phyloP scores from a whole-genome alignment of 2,113 vertebrate genomes.

The Motacilla tschutschensis region DNA sequence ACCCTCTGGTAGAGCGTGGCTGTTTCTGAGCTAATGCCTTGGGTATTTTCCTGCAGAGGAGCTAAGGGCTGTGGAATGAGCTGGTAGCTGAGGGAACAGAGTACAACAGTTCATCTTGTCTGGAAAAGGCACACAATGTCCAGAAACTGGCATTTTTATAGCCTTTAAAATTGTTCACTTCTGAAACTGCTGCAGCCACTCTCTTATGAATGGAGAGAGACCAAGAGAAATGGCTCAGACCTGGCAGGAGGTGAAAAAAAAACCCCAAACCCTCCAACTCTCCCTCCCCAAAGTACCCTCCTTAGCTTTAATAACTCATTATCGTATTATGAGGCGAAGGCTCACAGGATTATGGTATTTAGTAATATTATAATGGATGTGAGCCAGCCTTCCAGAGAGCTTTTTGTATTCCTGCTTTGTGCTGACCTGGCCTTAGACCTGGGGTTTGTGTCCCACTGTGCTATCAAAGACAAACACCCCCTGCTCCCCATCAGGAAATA shows the following conservation, averaged over 20 bases:
- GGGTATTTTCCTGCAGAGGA: background rate
- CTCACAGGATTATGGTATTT: conserved; percentile 41
- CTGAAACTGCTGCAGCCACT: background rate
- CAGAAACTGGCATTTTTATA: background rate
- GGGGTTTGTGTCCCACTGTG: background rate
- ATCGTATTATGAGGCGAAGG: background rate
- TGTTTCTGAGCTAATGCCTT: background rate
- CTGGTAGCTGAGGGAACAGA: background rate
- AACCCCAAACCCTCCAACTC: background rate
- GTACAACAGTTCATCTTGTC: background rate
- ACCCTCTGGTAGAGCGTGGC: accelerated
- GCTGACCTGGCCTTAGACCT: background rate
- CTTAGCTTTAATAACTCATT: conserved; percentile 48
- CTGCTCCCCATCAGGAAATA: background rate
- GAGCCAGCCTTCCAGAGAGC: background rate
- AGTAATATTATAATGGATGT: background rate
- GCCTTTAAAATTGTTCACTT: background rate
- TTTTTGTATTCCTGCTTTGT: background rate
- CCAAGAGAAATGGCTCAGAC: background rate
- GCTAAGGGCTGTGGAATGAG: background rate
- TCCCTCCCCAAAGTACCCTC: background rate
- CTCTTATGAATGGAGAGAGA: background rate
- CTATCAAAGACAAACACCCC: background rate
- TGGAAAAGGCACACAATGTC: background rate
- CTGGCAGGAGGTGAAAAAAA: background rate